These are phyloP conservation scores for Zygaena filipendulae DNA, from an alignment of 2,888 invertebrate species.

Conservation along the genomic window DNA sequence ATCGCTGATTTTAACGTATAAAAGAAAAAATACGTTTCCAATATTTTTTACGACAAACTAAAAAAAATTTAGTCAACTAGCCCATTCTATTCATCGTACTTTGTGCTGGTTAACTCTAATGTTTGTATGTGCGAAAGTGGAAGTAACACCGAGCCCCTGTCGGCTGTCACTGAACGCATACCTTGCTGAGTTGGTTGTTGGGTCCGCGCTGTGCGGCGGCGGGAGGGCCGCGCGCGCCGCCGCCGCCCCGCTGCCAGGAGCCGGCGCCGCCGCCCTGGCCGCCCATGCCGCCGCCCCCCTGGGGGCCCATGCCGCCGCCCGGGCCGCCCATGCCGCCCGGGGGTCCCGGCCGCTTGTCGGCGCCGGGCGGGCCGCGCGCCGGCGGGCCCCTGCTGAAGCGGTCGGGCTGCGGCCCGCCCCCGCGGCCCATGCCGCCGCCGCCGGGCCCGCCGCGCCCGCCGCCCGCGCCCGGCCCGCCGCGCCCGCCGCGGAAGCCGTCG, in stretches of 20 bases:
- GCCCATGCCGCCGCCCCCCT: slow-evolving; percentile 11
- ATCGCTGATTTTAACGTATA: too few relatives aligned
- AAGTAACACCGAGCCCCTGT: too few relatives aligned
- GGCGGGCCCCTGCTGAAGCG: slow-evolving; percentile 14
- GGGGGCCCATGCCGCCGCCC: slow-evolving; percentile 15
- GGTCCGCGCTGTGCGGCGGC: slow-evolving; percentile 11
- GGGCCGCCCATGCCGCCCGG: slow-evolving; percentile 9
- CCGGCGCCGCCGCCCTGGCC: slow-evolving; percentile 24
- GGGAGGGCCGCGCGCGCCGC: slow-evolving; percentile 10
- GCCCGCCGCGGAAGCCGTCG: slow-evolving; percentile 32
- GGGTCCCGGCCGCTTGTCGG: slow-evolving; percentile 8
- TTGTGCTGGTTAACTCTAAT: too few relatives aligned
- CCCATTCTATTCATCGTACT: too few relatives aligned
- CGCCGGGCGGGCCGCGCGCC: slow-evolving; percentile 12
- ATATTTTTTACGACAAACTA: too few relatives aligned
- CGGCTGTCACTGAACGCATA: not conserved
- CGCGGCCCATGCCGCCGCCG: slow-evolving; percentile 21
- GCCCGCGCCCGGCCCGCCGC: slow-evolving; percentile 19
- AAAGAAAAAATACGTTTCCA: too few relatives aligned
- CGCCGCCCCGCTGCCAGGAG: slow-evolving; percentile 37
- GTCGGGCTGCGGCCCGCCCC: slow-evolving; percentile 21
- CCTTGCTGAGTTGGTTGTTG: slow-evolving; percentile 7
- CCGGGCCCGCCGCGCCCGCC: slow-evolving; percentile 16
- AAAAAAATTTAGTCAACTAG: too few relatives aligned
- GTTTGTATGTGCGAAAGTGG: too few relatives aligned